A percentile compares a stretch with the other conserved stretches of the same genome.
Evolutionary conservation across 2,888 invertebrate species (phyloP).

Genomic region (Sepiola atlantica): DNA sequence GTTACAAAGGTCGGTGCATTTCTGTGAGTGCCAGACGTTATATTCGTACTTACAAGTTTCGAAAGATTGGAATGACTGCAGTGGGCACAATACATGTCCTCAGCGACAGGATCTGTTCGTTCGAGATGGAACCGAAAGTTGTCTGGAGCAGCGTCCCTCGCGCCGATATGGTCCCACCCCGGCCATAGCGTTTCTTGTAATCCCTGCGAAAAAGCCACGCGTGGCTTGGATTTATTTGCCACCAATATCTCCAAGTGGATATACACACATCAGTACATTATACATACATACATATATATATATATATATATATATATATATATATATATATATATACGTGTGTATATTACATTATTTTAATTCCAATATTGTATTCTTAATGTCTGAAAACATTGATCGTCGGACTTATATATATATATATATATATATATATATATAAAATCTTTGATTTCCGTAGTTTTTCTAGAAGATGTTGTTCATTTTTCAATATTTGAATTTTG

Average conservation of each 20-base stretch:
- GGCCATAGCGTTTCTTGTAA: not conserved
- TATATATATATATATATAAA: no score
- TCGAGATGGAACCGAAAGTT: not conserved
- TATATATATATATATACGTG: no score
- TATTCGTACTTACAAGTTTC: slow-evolving; percentile 7
- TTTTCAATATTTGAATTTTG: no score
- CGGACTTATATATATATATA: no score
- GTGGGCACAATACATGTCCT: not conserved
- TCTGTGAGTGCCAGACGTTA: not conserved
- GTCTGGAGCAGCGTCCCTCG: not conserved
- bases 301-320: no score
- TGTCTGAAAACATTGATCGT: no score
- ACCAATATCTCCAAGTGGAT: not conserved
- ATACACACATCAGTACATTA: not conserved
- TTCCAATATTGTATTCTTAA: no score
- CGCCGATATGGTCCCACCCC: not conserved
- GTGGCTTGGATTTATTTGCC: not conserved
- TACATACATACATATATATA: not conserved
- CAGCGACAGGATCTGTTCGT: not conserved
- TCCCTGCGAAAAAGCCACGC: not conserved
- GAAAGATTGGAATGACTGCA: not conserved
- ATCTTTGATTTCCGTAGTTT: no score
- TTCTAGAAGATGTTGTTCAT: no score
- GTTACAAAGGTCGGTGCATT: not conserved
- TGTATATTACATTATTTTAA: no score